These are phyloP conservation scores for Potamilus streckersoni DNA, from an alignment of 1,140 invertebrate genomes.

Conservation along the genomic window DNA sequence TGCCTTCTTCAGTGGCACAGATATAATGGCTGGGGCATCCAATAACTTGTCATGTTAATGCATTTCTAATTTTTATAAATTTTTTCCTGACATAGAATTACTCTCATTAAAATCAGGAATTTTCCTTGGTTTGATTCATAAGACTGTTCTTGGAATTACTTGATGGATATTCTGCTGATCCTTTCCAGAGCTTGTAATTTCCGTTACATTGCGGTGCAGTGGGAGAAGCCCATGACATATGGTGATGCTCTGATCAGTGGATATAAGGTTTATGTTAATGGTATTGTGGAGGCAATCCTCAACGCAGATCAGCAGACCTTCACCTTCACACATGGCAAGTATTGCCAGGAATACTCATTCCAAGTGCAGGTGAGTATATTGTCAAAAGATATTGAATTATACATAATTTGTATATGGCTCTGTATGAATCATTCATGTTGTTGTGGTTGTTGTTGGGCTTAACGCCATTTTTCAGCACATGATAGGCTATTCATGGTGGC, in stretches of 20 bases:
- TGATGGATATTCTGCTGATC: not conserved
- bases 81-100: no score
- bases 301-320: constrained; percentile 61
- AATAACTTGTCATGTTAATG: not conserved
- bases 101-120: no score
- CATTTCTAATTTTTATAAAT: not conserved
- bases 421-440: no score
- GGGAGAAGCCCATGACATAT: constrained; percentile 66
- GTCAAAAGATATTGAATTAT: no score
- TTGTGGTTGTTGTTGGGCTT: no score
- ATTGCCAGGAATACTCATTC: constrained; percentile 67
- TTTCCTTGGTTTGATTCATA: no score
- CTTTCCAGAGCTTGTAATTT: constrained; percentile 66
- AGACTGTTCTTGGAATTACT: no score
- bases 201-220: constrained; percentile 67
- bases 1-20: not conserved
- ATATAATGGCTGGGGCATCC: not conserved
- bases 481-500: no score
- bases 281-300: constrained; percentile 62
- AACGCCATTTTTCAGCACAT: no score
- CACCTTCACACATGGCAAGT: constrained; percentile 64
- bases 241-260: constrained; percentile 65
- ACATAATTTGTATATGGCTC: no score
- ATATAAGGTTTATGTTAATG: constrained; percentile 68
- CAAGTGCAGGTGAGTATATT: constrained; percentile 61